These are phyloP conservation scores for Epinephelus moara DNA, from an alignment of 2,113 vertebrate genomes.

Conservation along the genomic window DNA sequence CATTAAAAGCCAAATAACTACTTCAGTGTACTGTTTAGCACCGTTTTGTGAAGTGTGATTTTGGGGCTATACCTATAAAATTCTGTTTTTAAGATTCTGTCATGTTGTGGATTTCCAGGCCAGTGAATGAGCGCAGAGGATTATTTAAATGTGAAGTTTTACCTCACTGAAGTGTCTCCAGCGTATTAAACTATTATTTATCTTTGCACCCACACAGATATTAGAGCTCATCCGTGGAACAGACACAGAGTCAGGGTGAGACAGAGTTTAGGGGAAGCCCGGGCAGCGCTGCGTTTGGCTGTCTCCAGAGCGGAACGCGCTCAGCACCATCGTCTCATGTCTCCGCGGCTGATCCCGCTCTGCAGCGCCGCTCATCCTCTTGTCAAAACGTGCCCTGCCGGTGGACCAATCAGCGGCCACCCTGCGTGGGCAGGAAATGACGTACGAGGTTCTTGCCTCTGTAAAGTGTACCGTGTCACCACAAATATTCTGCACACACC, in stretches of 20 bases:
- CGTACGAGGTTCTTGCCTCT: constrained; percentile 72
- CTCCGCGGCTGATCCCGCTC: constrained; percentile 44
- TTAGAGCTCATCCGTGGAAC: neutral
- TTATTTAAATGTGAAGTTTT: too few species aligned
- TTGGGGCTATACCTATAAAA: too few species aligned
- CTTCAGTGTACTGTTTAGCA: too few species aligned
- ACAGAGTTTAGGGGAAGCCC: neutral
- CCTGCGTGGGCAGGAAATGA: constrained; percentile 83
- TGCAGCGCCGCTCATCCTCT: constrained; percentile 49
- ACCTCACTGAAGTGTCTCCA: too few species aligned
- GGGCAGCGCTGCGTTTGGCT: constrained; percentile 1
- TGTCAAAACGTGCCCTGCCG: constrained; percentile 59
- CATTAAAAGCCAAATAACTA: too few species aligned
- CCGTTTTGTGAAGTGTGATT: too few species aligned
- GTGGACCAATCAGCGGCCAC: constrained; percentile 79
- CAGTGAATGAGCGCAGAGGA: too few species aligned
- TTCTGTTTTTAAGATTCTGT: too few species aligned
- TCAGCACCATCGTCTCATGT: constrained; percentile 59
- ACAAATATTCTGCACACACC: constrained; percentile 63
- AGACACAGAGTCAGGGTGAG: neutral
- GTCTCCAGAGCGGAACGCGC: constrained; percentile 10
- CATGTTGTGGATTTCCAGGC: too few species aligned
- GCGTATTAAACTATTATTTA: neutral
- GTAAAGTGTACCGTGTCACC: constrained; percentile 68
- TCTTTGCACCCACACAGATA: neutral